A percentile compares a stretch with the other conserved stretches of the same genome.
These are phyloP conservation scores for Pseudomyrmex dendroicus DNA, from an alignment of 1,140 invertebrate species.

Conservation along the genomic window DNA sequence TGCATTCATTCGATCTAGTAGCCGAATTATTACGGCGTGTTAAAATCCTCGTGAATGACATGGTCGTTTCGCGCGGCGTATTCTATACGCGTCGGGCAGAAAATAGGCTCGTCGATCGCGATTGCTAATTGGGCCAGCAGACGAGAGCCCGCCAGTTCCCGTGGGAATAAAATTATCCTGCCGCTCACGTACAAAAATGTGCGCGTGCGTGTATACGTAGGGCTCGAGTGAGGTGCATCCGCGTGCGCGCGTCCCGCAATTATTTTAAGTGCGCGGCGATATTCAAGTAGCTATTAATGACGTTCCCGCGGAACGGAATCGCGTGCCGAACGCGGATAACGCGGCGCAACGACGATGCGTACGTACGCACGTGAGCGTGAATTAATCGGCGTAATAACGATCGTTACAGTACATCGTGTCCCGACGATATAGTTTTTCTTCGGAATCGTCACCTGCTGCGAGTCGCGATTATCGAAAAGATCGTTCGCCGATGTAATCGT, in stretches of 20 bases:
- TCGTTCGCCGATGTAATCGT: slow-evolving; percentile 49
- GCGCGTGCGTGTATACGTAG: not conserved
- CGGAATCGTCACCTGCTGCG: slow-evolving; percentile 55
- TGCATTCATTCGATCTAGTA: slow-evolving; percentile 14
- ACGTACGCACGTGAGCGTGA: slow-evolving; percentile 68
- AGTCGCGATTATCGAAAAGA: slow-evolving; percentile 42
- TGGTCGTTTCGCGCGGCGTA: not conserved
- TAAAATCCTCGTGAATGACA: slow-evolving; percentile 31
- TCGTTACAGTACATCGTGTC: slow-evolving; percentile 63
- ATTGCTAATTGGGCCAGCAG: slow-evolving; percentile 66
- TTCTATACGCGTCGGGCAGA: slow-evolving; percentile 11
- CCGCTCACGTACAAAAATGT: slow-evolving; percentile 29
- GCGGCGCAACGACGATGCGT: slow-evolving; percentile 10
- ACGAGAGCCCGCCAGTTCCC: slow-evolving; percentile 54
- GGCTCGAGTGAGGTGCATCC: slow-evolving; percentile 7
- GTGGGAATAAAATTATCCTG: slow-evolving; percentile 71
- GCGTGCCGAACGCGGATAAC: slow-evolving; percentile 71
- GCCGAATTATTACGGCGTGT: slow-evolving; percentile 18
- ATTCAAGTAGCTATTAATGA: slow-evolving; percentile 75
- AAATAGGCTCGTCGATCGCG: slow-evolving; percentile 54
- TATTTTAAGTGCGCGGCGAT: slow-evolving; percentile 74
- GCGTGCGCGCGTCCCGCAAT: slow-evolving; percentile 63
- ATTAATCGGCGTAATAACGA: slow-evolving; percentile 73
- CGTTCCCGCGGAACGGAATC: slow-evolving; percentile 70
- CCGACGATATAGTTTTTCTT: slow-evolving; percentile 66